phyloP scores from a whole-genome alignment of 2,888 invertebrate genomes.

The Platypus cylindrus region DNA sequence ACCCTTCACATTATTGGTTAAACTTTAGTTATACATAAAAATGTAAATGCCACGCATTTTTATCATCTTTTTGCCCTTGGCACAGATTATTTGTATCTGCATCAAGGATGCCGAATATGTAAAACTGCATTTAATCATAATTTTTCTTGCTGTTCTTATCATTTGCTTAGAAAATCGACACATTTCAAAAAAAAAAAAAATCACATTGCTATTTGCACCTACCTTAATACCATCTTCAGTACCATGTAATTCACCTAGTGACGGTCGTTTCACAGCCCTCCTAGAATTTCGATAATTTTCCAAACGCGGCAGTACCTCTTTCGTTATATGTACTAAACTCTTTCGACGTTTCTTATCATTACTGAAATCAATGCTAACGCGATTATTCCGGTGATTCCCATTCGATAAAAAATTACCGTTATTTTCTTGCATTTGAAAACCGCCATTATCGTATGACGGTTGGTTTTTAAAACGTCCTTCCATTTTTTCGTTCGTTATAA shows the following conservation, averaged over 20 bases:
- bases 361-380: constrained; percentile 5
- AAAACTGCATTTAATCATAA: no score
- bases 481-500: no score
- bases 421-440: constrained; percentile 28
- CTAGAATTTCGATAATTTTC: constrained; percentile 73
- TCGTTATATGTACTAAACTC: constrained; percentile 54
- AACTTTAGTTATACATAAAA: no score
- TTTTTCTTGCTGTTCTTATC: no score
- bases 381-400: constrained; percentile 7
- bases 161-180: no score
- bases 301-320: constrained; percentile 67
- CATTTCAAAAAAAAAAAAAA: no score
- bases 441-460: constrained; percentile 21
- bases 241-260: constrained; percentile 72
- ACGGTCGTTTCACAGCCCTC: constrained; percentile 65
- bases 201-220: not conserved
- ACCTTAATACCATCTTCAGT: constrained; percentile 38
- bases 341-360: constrained; percentile 34
- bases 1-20: no score
- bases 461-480: constrained; percentile 8
- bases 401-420: constrained; percentile 9
- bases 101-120: no score
- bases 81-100: no score
- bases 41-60: no score
- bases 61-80: no score